Percentiles rank a stretch among this genome's conserved stretches.
These are phyloP conservation scores for Philereme vetulata DNA, from an alignment of 2,888 invertebrate species.

Conservation along the genomic window DNA sequence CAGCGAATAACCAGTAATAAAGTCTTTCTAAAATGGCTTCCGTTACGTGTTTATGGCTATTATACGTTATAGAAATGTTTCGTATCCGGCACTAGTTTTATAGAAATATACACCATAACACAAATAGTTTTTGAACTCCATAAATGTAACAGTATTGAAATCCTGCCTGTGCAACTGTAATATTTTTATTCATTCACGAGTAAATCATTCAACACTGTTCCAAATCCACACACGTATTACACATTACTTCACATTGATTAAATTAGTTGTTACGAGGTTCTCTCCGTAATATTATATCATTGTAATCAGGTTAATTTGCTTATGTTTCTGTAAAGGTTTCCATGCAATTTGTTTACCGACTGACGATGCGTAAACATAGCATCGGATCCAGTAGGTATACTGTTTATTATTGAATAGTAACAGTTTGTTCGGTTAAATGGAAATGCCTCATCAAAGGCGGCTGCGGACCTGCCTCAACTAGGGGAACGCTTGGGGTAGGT, in stretches of 20 bases:
- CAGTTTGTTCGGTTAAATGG: slow-evolving; percentile 62
- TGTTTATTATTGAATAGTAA: slow-evolving; percentile 49
- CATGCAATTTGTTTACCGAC: slow-evolving; percentile 40
- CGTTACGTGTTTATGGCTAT: no score
- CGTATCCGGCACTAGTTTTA: no score
- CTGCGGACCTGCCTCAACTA: slow-evolving; percentile 72
- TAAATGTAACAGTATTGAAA: no score
- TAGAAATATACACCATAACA: no score
- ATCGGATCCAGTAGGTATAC: slow-evolving; percentile 38
- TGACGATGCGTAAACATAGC: slow-evolving; percentile 37
- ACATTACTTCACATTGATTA: slow-evolving; percentile 13
- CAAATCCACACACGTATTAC: slow-evolving; percentile 22
- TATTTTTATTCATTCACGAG: neutral
- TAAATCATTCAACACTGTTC: neutral
- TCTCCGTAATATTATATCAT: slow-evolving; percentile 2
- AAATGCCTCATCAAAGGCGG: slow-evolving; percentile 73
- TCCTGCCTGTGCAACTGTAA: no score
- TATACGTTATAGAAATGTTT: no score
- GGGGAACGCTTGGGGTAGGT: slow-evolving; percentile 78
- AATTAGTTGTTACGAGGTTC: slow-evolving; percentile 15
- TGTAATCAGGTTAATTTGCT: slow-evolving; percentile 1
- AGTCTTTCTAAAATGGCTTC: no score
- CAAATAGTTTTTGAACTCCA: no score
- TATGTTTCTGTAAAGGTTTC: slow-evolving; percentile 31
- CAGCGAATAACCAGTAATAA: no score